Base-by-base conservation (phyloP, 2,113 vertebrate genomes). In the Dipodomys ordii region DNA sequence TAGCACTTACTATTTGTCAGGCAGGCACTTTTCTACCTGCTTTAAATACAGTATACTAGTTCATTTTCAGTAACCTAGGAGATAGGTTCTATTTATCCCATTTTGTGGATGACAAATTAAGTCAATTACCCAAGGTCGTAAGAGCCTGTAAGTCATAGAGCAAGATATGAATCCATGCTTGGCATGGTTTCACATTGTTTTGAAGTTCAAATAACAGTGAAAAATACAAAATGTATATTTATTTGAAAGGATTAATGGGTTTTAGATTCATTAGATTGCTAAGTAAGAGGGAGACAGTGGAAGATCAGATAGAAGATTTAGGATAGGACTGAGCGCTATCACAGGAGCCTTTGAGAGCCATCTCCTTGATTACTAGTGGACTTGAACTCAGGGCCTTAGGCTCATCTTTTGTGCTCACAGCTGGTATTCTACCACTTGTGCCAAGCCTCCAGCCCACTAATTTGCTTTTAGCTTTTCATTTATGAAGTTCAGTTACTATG, bases 101-200 rank as follows among this genome's bases (percentile, higher is more conserved):
- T 87, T 79, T 90, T 90, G 62, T 87, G 71, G 44, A 67, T 68
- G 73, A 79, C 44, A 91, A 81, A 32, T 72, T 81, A 16, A 86
- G 64, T 94, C 81, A 72, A 7, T 27, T 72, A 15, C 39, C 80
- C 74, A 57, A 16, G 32, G 69, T 85, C 69, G 82, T 65, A 57
- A 83, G 82, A 92, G 72, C 72, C 6, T 28, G 72, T 64, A 53
- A 72, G 44, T 91, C 30, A 7, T 32, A 90, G 64, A 90, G 39
- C 53, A 39, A 28, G 28, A 30, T 18, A 65, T 5, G 46, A 84
- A 86, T 87, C 32, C 30, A 46, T 67, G 60, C 67, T 57, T 57
- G 15, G 15, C 25, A 9, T 74, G 67, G 39, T 46, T 87, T 80
- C n/a, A 83, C 20, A 23, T 53, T 87, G 6, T 83, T 90, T 83